Evolutionary conservation across 2,888 invertebrate genomes (phyloP).

Genomic region (Platycnemis pennipes): DNA sequence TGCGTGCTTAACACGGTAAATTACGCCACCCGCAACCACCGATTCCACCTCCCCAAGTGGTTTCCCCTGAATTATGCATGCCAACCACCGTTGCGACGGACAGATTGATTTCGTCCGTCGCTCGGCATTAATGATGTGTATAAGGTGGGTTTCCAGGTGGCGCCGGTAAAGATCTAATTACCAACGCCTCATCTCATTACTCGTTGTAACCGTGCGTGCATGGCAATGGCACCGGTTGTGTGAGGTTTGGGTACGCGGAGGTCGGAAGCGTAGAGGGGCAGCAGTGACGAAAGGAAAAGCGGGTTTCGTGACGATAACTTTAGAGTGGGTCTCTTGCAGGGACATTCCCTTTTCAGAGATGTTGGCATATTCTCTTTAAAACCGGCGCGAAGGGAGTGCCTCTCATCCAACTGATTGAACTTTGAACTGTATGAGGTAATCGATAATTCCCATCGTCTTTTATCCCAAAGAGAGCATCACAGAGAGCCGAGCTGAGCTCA

Average conservation of each 20-base stretch:
- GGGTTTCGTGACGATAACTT: not conserved
- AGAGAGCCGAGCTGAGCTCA: no score
- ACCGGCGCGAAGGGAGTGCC: not conserved
- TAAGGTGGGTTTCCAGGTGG: not conserved
- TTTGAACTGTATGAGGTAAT: no score
- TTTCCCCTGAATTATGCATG: not conserved
- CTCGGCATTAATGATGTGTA: not conserved
- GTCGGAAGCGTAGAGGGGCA: no score
- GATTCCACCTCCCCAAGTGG: not conserved
- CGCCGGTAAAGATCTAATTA: not conserved
- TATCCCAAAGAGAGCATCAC: no score
- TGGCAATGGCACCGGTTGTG: not conserved
- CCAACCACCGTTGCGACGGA: not conserved
- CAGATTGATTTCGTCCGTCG: not conserved
- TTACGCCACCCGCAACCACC: not conserved
- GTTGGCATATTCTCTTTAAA: not conserved
- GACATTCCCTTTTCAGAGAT: not conserved
- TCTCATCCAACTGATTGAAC: not conserved
- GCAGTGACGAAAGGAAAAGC: not conserved
- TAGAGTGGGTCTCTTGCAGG: not conserved
- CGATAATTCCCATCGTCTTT: no score
- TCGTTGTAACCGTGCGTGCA: not conserved
- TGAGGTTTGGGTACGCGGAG: no score
- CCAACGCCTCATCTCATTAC: not conserved
- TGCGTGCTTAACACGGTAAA: not conserved